Conservation (phyloP, 2,888 invertebrate genomes). For the Endomychus coccineus region DNA sequence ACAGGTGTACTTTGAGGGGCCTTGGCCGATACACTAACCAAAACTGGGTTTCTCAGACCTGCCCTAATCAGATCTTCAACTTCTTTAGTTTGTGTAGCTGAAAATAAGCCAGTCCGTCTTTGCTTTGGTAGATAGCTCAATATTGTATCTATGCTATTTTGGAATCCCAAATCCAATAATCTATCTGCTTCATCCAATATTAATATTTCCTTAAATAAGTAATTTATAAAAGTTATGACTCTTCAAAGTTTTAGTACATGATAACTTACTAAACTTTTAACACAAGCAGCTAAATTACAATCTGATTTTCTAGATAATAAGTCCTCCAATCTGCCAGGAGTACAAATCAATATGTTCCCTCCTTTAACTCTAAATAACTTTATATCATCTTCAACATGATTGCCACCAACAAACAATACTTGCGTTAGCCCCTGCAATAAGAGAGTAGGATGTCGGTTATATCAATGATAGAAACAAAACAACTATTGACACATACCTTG, state of each 20-base stretch:
- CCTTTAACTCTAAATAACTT: slow-evolving; percentile 58
- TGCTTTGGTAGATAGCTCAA: slow-evolving; percentile 86
- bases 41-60: slow-evolving; percentile 87
- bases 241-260: too few species aligned
- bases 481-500: too few species aligned
- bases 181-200: slow-evolving; percentile 97
- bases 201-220: slow-evolving; percentile 89
- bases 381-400: slow-evolving; percentile 68
- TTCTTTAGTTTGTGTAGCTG: slow-evolving; percentile 96
- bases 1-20: slow-evolving; percentile 65
- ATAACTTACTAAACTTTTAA: slow-evolving; percentile 67
- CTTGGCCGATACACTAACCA: slow-evolving; percentile 85
- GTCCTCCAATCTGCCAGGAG: slow-evolving; percentile 90
- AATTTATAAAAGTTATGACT: neutral
- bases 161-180: slow-evolving; percentile 88
- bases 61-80: slow-evolving; percentile 86
- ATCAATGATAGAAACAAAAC: too few species aligned
- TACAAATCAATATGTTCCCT: slow-evolving; percentile 84
- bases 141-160: slow-evolving; percentile 76
- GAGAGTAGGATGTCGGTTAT: too few species aligned
- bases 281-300: slow-evolving; percentile 59
- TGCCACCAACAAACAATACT: slow-evolving; percentile 74
- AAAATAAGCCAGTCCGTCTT: slow-evolving; percentile 94
- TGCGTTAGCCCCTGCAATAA: slow-evolving; percentile 46
- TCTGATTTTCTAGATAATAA: slow-evolving; percentile 64